phyloP scores from a whole-genome alignment of 2,888 invertebrate species.

The Hirtodrosophila cameraria region DNA sequence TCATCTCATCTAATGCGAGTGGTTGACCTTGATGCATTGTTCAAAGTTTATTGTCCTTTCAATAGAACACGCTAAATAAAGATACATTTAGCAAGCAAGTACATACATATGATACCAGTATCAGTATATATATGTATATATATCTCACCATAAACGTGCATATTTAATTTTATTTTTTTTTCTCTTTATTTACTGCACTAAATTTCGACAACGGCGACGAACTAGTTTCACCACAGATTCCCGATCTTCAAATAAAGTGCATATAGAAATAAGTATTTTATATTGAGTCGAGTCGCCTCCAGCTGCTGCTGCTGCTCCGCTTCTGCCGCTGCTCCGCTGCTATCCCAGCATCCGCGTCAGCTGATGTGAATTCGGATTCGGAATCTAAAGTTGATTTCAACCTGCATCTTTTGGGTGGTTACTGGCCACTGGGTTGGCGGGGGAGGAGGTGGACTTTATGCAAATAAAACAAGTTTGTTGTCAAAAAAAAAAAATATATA shows the following conservation, averaged over 20 bases:
- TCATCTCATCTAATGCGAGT: conserved; percentile 66
- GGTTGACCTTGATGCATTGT: conserved; percentile 75
- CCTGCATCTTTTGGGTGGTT: conserved; percentile 43
- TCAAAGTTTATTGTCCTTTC: conserved; percentile 81
- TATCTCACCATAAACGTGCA: conserved; percentile 49
- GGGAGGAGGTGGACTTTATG: conserved; percentile 52
- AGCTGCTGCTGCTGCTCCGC: conserved; percentile 13
- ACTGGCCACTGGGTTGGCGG: conserved; percentile 3
- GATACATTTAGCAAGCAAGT: conserved; percentile 49
- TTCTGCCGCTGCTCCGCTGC: conserved; percentile 38
- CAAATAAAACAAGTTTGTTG: conserved; percentile 76
- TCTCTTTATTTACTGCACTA: conserved; percentile 69
- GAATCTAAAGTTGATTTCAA: conserved; percentile 23
- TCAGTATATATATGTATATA: conserved; percentile 2
- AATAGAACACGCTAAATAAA: conserved; percentile 77
- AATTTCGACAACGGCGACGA: conserved; percentile 51
- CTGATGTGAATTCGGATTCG: conserved; percentile 14
- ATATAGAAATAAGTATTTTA: conserved; percentile 65
- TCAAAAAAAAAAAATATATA: too few relatives aligned
- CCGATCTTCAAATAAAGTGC: conserved; percentile 65
- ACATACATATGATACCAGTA: conserved; percentile 45
- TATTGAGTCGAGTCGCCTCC: conserved; percentile 15
- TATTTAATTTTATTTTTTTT: conserved; percentile 42
- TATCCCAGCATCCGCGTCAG: conserved; percentile 65
- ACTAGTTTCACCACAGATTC: conserved; percentile 67